phyloP scores from a whole-genome alignment of 2,113 vertebrate genomes.

The Tetrao urogallus region DNA sequence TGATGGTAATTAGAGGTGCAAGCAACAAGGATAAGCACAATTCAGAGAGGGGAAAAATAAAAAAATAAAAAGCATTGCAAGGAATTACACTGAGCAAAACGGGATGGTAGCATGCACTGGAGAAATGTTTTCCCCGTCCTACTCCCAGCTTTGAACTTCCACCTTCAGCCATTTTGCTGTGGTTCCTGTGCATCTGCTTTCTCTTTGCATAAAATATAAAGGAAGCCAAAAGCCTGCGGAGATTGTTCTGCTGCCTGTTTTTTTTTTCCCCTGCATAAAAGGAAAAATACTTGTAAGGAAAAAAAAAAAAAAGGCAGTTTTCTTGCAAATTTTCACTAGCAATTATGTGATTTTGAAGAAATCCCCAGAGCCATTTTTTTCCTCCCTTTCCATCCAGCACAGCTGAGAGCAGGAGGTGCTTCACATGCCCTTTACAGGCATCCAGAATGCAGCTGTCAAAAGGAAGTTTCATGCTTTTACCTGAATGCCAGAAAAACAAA shows the following conservation, averaged over 20 bases:
- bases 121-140: not conserved
- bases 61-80: not conserved
- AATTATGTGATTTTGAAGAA: not conserved
- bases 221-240: not conserved
- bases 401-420: not conserved
- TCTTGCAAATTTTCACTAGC: not conserved
- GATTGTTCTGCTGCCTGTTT: not conserved
- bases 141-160: not conserved
- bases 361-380: not conserved
- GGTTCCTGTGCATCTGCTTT: not conserved
- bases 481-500: slow-evolving; percentile 18
- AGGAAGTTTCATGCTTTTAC: not conserved
- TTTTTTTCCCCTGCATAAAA: not conserved
- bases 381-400: not conserved
- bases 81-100: not conserved
- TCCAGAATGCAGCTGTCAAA: not conserved
- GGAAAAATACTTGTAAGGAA: not conserved
- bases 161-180: not conserved
- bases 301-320: not conserved
- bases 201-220: not conserved
- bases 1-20: not conserved
- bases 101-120: not conserved
- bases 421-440: not conserved
- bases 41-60: not conserved
- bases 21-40: not conserved